phyloP scores from a whole-genome alignment of 2,888 invertebrate species.

The Oligia fasciuncula region DNA sequence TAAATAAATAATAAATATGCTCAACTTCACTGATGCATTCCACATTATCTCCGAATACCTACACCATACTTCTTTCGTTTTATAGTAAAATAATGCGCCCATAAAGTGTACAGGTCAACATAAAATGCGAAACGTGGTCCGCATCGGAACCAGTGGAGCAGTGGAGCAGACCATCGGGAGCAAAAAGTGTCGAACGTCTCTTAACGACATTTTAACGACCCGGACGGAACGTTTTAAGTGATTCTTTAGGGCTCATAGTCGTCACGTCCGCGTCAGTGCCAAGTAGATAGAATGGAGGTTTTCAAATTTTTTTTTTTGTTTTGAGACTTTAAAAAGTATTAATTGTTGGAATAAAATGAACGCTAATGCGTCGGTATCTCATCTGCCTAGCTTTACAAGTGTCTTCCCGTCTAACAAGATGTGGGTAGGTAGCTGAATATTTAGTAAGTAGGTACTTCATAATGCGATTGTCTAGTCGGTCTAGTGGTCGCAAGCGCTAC shows the following conservation, averaged over 20 bases:
- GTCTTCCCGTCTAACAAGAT: no score
- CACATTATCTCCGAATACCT: neutral
- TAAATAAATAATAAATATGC: neutral
- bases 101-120: constrained; percentile 49
- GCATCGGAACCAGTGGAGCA: constrained; percentile 20
- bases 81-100: constrained; percentile 20
- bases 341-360: neutral
- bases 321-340: neutral
- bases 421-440: no score
- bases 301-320: neutral
- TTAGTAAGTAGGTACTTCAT: no score
- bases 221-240: constrained; percentile 57
- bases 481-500: neutral
- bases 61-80: neutral
- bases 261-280: constrained; percentile 15
- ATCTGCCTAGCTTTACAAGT: neutral
- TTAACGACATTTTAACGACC: constrained; percentile 67
- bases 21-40: neutral
- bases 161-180: constrained; percentile 11
- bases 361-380: neutral
- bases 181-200: constrained; percentile 60
- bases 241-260: constrained; percentile 49
- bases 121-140: constrained; percentile 41
- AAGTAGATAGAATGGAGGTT: neutral
- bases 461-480: neutral